Evolutionary conservation across 2,888 invertebrate genomes (phyloP), one percentile per base, ranked within the genome.

Genomic region (Tenthredo distinguenda): DNA sequence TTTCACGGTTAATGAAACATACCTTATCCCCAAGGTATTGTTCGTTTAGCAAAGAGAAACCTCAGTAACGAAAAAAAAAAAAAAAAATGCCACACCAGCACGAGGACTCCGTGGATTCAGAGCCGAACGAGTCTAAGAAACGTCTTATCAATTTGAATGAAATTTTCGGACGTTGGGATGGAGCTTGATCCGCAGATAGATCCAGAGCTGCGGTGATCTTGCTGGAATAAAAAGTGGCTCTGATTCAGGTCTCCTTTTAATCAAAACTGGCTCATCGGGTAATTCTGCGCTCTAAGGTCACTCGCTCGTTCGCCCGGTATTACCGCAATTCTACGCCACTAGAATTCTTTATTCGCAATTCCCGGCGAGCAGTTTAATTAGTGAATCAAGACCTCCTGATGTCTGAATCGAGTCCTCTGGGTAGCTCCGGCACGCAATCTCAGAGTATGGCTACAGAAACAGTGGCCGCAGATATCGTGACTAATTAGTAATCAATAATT

Each of bases 191-290:
- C 50, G n/a, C 0, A 18, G 1, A 50, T 50, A 18, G 5, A 50
- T 50, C 55, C 55, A 55, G n/a, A n/a, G 1, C n/a, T n/a, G 26
- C 26, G 55, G 55, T 55, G 18, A 55, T 55, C n/a, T n/a, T 55
- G 2, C 55, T 55, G n/a, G 18, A 55, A 81, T 81, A 40, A 40
- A 58, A 31, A 50, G 7, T 81, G 58, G 26, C 37, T 62, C 26
- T 81, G 40, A 58, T 81, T 81, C 26, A 62, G 7, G 37, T 37
- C 37, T 40, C 18, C 4, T 55, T 81, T 40, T 40, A 81, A 62
- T 50, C 40, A 40, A 21, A 62, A 62, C 62, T 81, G 77, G 81
- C 40, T 62, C 62, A 55, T 79, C 79, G n/a, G 55, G 47, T 58
- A 79, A 79, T 79, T 34, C 55, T 55, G 34, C 3, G 12, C 47